Percentiles rank a stretch among this genome's conserved stretches.
These are phyloP conservation scores for Hypotaenidia okinawae DNA, from an alignment of 2,797 vertebrate genomes.

Conservation along the genomic window DNA sequence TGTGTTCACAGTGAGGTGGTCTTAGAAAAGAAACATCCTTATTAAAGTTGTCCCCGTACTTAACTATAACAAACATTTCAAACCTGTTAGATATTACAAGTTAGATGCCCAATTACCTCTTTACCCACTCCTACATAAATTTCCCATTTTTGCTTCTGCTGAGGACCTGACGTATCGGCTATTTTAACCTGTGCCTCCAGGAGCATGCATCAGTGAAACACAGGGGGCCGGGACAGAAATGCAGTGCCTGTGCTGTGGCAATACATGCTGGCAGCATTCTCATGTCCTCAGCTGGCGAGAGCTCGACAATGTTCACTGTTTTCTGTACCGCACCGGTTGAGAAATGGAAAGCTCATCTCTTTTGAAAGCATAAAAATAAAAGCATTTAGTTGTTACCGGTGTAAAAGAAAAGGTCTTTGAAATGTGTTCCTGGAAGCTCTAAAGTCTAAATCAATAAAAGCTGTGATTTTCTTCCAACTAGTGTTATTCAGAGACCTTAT, in stretches of 20 bases:
- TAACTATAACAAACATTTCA: background rate
- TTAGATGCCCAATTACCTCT: background rate
- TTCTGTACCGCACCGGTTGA: background rate
- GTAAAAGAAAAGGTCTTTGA: background rate
- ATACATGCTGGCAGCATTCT: background rate
- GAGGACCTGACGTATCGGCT: background rate
- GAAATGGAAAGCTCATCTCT: background rate
- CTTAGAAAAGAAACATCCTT: background rate
- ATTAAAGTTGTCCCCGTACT: background rate
- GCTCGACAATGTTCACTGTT: background rate
- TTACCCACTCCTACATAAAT: background rate
- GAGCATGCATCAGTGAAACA: background rate
- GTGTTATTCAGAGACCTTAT: background rate
- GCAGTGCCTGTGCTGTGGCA: fast-evolving
- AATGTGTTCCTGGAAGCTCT: background rate
- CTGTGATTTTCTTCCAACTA: background rate
- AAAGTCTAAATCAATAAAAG: background rate
- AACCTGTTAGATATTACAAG: background rate
- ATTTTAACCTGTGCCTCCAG: background rate
- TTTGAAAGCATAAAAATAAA: background rate
- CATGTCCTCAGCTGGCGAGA: background rate
- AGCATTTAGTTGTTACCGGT: background rate
- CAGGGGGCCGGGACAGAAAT: background rate
- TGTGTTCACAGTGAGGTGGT: background rate
- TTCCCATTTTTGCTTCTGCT: background rate